Conservation (phyloP, 2,888 invertebrate genomes). For the Globia sparganii region DNA sequence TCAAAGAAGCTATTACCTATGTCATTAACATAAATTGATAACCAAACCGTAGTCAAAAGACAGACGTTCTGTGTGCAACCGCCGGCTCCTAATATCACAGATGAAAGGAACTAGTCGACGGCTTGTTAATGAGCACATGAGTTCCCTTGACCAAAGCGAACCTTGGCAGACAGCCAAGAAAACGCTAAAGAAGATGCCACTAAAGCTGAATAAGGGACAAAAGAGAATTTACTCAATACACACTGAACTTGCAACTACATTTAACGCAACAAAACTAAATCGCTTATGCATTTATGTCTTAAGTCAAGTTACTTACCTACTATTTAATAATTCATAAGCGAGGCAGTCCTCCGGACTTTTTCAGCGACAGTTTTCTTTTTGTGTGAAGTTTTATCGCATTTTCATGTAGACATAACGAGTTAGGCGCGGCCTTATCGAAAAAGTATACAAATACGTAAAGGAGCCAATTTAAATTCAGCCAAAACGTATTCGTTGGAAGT, state of each 20-base stretch:
- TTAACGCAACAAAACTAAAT: conserved; percentile 54
- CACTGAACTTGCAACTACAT: conserved; percentile 45
- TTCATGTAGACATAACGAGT: conserved; percentile 64
- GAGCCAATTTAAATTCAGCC: conserved; percentile 83
- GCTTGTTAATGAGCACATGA: conserved; percentile 59
- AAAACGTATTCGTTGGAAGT: conserved; percentile 79
- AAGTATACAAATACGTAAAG: conserved; percentile 73
- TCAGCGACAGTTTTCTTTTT: conserved; percentile 55
- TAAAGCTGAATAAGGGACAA: conserved; percentile 48
- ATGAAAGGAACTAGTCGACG: conserved; percentile 58
- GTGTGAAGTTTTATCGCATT: conserved; percentile 60
- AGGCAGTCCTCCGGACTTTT: conserved; percentile 42
- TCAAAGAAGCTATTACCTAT: conserved; percentile 34
- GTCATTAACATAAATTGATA: conserved; percentile 46
- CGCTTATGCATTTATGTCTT: conserved; percentile 48
- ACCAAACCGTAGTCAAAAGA: conserved; percentile 19
- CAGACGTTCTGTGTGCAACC: conserved; percentile 40
- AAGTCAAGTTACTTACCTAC: conserved; percentile 40
- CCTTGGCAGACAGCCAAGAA: conserved; percentile 51
- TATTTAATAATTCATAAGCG: conserved; percentile 67
- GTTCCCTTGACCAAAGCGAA: conserved; percentile 58
- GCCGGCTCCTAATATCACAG: conserved; percentile 48
- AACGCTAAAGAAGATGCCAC: conserved; percentile 54
- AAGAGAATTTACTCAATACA: conserved; percentile 41
- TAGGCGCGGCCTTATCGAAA: conserved; percentile 63